Evolutionary conservation across 2,113 vertebrate genomes (phyloP).

Genomic region (Lepus timidus): DNA sequence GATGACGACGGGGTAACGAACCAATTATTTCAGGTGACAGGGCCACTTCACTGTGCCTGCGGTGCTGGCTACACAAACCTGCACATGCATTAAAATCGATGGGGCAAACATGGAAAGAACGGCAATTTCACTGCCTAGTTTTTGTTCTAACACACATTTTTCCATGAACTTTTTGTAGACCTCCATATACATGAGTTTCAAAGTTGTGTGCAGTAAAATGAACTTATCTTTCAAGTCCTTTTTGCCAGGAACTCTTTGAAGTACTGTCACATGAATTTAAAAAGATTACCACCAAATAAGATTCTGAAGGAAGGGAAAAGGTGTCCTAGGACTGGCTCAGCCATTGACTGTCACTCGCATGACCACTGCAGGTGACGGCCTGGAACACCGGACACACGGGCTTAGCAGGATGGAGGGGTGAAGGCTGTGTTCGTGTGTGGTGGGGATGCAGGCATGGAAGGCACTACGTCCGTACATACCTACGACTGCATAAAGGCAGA

Average conservation of each 20-base stretch:
- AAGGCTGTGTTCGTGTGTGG: neutral
- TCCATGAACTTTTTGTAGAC: too few species aligned
- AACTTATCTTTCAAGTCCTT: too few species aligned
- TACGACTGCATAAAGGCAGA: conserved; percentile 7
- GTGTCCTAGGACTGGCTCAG: neutral
- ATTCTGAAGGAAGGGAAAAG: neutral
- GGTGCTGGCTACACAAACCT: neutral
- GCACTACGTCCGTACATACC: neutral
- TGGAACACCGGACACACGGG: neutral
- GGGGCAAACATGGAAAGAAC: neutral
- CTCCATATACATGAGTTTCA: too few species aligned
- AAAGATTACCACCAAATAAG: neutral
- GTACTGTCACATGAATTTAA: neutral
- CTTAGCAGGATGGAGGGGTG: neutral
- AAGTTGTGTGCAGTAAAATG: too few species aligned
- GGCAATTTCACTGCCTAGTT: neutral
- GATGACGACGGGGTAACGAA: neutral
- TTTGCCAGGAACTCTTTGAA: too few species aligned
- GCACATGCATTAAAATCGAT: neutral
- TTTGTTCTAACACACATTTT: too few species aligned
- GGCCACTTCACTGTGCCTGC: neutral
- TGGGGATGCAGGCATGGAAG: neutral
- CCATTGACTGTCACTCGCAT: neutral
- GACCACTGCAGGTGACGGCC: too few species aligned
- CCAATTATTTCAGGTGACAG: neutral